Evolutionary conservation across 2,113 vertebrate species (phyloP).

Genomic region (Sinocyclocheilus anophthalmus): DNA sequence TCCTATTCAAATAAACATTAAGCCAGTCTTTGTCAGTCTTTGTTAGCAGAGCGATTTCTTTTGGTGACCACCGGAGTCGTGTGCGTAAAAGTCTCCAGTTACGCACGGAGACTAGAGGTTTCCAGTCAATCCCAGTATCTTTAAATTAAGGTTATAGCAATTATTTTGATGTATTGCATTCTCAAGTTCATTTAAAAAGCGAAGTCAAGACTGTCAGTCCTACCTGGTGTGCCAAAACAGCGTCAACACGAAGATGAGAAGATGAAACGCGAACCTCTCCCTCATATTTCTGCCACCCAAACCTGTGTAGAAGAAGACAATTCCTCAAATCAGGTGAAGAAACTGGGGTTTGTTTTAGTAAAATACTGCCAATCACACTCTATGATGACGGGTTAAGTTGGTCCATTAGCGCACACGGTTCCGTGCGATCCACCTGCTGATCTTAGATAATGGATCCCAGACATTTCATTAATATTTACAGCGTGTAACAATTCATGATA

Average conservation of each 20-base stretch:
- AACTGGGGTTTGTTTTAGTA: background rate
- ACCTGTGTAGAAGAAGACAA: slow-evolving; percentile 67
- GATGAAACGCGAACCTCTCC: slow-evolving; percentile 72
- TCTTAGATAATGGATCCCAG: background rate
- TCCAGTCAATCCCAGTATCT: background rate
- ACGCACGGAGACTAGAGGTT: slow-evolving; percentile 31
- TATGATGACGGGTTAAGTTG: background rate
- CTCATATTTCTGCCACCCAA: slow-evolving; percentile 78
- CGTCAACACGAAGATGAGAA: slow-evolving; percentile 68
- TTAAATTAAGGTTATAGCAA: background rate
- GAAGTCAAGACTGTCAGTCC: slow-evolving; percentile 43
- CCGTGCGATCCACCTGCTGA: slow-evolving; percentile 18
- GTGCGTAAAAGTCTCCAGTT: slow-evolving; percentile 39
- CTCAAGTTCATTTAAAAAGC: background rate
- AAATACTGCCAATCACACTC: background rate
- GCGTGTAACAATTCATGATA: slow-evolving; percentile 52
- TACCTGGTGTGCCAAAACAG: slow-evolving; percentile 74
- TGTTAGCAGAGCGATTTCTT: background rate
- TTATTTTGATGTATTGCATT: background rate
- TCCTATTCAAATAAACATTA: background rate
- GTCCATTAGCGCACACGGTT: background rate
- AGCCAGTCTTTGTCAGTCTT: background rate
- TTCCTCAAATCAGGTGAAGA: slow-evolving; percentile 15
- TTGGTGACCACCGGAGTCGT: background rate
- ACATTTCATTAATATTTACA: slow-evolving; percentile 31